phyloP scores from a whole-genome alignment of 2,113 vertebrate genomes.

The Ptilorrhoa leucosticta region DNA sequence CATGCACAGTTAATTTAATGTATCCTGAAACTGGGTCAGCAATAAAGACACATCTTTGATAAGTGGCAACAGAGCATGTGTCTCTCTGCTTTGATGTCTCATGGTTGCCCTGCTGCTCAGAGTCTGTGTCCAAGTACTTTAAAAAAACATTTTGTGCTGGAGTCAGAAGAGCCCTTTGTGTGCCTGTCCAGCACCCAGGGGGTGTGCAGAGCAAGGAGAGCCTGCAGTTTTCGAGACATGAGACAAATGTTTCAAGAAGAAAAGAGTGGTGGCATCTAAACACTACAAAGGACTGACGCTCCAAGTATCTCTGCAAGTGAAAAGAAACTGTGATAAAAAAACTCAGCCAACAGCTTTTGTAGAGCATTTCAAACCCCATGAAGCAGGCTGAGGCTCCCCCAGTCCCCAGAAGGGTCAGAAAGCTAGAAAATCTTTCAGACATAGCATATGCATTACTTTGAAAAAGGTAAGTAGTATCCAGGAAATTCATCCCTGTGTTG shows the following conservation, averaged over 20 bases:
- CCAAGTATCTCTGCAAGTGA: not conserved
- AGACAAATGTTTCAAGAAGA: not conserved
- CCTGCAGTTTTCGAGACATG: not conserved
- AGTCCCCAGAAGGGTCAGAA: not conserved
- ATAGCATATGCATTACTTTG: not conserved
- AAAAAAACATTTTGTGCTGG: not conserved
- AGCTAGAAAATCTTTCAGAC: not conserved
- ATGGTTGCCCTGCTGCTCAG: not conserved
- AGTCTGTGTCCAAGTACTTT: not conserved
- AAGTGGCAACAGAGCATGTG: not conserved
- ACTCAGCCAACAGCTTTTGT: not conserved
- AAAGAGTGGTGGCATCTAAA: not conserved
- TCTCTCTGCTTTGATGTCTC: not conserved
- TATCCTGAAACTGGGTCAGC: not conserved
- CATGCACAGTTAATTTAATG: not conserved
- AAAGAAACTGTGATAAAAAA: not conserved
- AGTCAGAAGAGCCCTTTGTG: fast-evolving
- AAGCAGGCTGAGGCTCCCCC: not conserved
- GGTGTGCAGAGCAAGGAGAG: not conserved
- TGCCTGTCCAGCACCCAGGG: not conserved
- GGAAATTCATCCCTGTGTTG: not conserved
- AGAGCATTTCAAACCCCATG: not conserved
- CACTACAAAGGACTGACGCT: not conserved
- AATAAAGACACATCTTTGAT: not conserved
- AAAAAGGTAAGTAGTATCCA: not conserved